These are phyloP conservation scores for Pectinophora gossypiella DNA, from an alignment of 1,140 invertebrate species.

Conservation along the genomic window DNA sequence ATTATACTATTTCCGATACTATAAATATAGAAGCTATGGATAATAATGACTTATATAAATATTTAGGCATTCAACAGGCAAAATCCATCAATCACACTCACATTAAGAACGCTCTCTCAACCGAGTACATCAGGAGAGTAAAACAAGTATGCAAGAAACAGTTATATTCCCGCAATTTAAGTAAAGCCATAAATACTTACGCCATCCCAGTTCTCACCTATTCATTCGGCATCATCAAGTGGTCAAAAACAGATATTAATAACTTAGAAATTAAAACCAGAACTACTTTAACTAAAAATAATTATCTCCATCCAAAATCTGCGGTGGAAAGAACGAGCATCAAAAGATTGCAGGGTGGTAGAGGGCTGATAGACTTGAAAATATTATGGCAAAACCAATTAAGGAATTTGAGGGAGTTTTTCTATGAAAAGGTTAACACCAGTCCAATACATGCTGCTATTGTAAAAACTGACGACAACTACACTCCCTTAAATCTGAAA, in stretches of 20 bases:
- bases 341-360: constrained; percentile 12
- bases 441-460: constrained; percentile 16
- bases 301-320: constrained; percentile 25
- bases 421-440: constrained; percentile 9
- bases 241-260: constrained; percentile 14
- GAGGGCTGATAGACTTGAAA: constrained; percentile 20
- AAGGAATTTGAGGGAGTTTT: constrained; percentile 16
- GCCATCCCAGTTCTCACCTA: constrained; percentile 24
- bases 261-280: constrained; percentile 15
- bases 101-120: no score
- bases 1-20: background rate
- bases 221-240: constrained; percentile 23
- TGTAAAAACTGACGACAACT: constrained; percentile 14
- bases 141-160: no score
- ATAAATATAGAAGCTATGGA: constrained; percentile 9
- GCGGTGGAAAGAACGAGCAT: constrained; percentile 20
- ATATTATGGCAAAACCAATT: constrained; percentile 17
- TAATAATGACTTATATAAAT: constrained; percentile 18
- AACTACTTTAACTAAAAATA: no score
- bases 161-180: no score
- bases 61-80: constrained; percentile 19
- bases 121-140: no score
- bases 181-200: no score
- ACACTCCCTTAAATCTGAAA: constrained; percentile 11
- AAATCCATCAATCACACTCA: no score